Evolutionary conservation across 2,113 vertebrate species (phyloP).

Genomic region (Gymnobelideus leadbeateri): DNA sequence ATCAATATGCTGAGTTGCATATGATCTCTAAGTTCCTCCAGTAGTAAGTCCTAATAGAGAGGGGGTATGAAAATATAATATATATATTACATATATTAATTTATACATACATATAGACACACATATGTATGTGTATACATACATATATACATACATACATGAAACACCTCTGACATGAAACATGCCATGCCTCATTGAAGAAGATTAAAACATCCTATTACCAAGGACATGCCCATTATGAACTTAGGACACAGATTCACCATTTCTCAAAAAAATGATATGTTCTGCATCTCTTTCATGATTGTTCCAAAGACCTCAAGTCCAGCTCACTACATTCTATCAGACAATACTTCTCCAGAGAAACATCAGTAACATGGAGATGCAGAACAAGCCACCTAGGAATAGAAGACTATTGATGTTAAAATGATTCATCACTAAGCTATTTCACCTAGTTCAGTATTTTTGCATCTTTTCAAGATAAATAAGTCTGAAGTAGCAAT

Average conservation of each 20-base stretch:
- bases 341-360: background rate
- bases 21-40: no score
- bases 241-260: background rate
- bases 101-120: no score
- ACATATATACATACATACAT: background rate
- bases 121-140: no score
- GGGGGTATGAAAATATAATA: no score
- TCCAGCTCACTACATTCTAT: background rate
- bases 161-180: background rate
- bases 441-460: background rate
- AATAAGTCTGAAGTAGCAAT: background rate
- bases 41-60: no score
- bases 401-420: background rate
- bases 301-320: background rate
- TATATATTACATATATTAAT: no score
- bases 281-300: background rate
- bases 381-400: background rate
- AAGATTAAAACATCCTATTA: background rate
- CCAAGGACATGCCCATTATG: background rate
- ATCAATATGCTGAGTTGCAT: no score
- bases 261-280: background rate
- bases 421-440: background rate
- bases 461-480: background rate
- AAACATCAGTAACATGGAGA: background rate
- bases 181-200: background rate